These are phyloP conservation scores for Andrena praecox DNA, from an alignment of 2,888 invertebrate species.

Conservation along the genomic window DNA sequence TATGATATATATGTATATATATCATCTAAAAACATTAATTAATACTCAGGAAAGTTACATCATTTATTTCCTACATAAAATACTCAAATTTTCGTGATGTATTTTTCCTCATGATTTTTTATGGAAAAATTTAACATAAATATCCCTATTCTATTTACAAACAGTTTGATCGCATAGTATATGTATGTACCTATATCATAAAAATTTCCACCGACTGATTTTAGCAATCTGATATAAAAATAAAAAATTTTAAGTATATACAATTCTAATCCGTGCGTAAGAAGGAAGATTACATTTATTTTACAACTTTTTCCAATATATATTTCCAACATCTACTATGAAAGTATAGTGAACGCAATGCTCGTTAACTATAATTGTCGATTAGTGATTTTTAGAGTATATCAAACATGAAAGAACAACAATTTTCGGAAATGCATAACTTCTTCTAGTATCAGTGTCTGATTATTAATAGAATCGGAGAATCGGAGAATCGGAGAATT, in stretches of 20 bases:
- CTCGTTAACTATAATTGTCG: conserved; percentile 21
- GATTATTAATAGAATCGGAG: conserved; percentile 23
- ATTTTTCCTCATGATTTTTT: conserved; percentile 5
- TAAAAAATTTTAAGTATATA: conserved; percentile 47
- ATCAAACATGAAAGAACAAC: conserved; percentile 6
- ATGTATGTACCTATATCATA: conserved; percentile 6
- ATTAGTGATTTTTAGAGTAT: conserved; percentile 9
- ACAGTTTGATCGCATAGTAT: conserved; percentile 3
- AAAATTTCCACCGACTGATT: conserved; percentile 49
- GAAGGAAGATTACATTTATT: conserved; percentile 21
- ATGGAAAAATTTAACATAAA: conserved; percentile 9
- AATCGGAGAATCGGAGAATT: conserved; percentile 32
- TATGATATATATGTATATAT: neutral
- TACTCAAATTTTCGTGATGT: neutral
- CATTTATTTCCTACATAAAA: conserved; percentile 18
- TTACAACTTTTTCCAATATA: conserved; percentile 27
- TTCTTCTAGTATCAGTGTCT: conserved; percentile 7
- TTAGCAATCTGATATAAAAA: conserved; percentile 41
- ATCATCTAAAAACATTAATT: conserved; percentile 28
- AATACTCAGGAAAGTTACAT: conserved; percentile 29
- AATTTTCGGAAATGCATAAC: neutral
- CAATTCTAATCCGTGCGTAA: conserved; percentile 34
- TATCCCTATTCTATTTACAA: conserved; percentile 1
- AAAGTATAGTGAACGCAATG: conserved; percentile 7
- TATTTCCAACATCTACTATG: conserved; percentile 5